Evolutionary conservation across 2,888 invertebrate genomes (phyloP).

Genomic region (Ochlodes sylvanus): DNA sequence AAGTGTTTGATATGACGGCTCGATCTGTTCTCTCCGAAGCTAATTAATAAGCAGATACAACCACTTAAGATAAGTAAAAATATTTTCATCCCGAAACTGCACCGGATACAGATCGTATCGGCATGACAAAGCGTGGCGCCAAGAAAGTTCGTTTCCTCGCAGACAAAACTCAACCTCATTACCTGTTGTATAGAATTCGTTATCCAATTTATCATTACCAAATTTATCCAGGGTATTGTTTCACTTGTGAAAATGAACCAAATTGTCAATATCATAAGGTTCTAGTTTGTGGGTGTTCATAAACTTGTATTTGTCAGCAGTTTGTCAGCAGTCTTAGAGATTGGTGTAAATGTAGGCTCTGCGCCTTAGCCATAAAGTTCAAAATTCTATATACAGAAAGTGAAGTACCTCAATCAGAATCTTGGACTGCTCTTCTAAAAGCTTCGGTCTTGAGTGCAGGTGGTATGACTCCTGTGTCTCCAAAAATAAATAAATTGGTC

Average conservation of each 20-base stretch:
- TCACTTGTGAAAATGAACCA: slow-evolving; percentile 38
- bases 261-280: slow-evolving; percentile 45
- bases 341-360: slow-evolving; percentile 46
- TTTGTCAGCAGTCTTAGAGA: slow-evolving; percentile 63
- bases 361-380: slow-evolving; percentile 41
- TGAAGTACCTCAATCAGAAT: slow-evolving; percentile 73
- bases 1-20: slow-evolving; percentile 82
- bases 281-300: slow-evolving; percentile 46
- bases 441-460: slow-evolving; percentile 81
- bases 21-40: slow-evolving; percentile 73
- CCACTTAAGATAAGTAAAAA: slow-evolving; percentile 85
- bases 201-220: slow-evolving; percentile 42
- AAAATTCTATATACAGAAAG: slow-evolving; percentile 46
- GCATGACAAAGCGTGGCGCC: slow-evolving; percentile 84
- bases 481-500: slow-evolving; percentile 82
- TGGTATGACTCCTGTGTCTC: slow-evolving; percentile 80
- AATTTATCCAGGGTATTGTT: slow-evolving; percentile 45
- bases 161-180: slow-evolving; percentile 48
- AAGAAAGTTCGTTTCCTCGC: slow-evolving; percentile 52
- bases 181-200: not conserved
- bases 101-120: slow-evolving; percentile 84
- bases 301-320: slow-evolving; percentile 59
- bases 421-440: slow-evolving; percentile 76
- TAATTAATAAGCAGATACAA: slow-evolving; percentile 85
- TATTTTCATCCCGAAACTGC: slow-evolving; percentile 84